Conservation (phyloP, 2,888 invertebrate genomes). For the Orgyia antiqua region DNA sequence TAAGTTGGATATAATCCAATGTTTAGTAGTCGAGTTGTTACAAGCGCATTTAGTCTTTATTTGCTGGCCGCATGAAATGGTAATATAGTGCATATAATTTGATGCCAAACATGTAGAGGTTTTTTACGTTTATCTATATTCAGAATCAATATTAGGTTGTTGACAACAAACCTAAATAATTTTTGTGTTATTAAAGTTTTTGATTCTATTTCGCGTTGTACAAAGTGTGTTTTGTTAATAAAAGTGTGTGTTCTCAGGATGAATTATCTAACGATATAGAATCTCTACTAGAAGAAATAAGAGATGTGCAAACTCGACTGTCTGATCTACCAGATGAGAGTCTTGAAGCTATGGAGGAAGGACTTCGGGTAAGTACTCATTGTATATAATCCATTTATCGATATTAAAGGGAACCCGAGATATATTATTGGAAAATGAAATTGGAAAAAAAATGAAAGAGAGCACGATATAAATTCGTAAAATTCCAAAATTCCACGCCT, state of each 20-base stretch:
- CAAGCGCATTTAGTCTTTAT: slow-evolving; percentile 33
- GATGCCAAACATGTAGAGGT: no score
- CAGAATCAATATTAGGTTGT: no score
- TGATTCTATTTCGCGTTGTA: slow-evolving; percentile 28
- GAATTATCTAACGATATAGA: slow-evolving; percentile 82
- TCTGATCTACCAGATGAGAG: slow-evolving; percentile 83
- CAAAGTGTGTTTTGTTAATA: slow-evolving; percentile 50
- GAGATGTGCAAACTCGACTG: slow-evolving; percentile 82
- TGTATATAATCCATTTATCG: slow-evolving; percentile 33
- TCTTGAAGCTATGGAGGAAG: slow-evolving; percentile 83
- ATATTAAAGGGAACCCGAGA: slow-evolving; percentile 20
- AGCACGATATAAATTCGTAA: no score
- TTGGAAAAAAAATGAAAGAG: slow-evolving; percentile 22
- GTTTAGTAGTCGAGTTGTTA: slow-evolving; percentile 3
- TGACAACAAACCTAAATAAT: no score
- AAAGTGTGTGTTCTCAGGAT: slow-evolving; percentile 77
- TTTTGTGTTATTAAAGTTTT: no score
- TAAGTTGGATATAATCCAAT: slow-evolving; percentile 33
- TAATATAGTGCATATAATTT: slow-evolving; percentile 20
- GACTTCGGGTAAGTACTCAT: slow-evolving; percentile 81
- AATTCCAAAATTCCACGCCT: slow-evolving; percentile 17
- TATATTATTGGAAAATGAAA: no score
- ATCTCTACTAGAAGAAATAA: slow-evolving; percentile 82
- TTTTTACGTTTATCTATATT: no score
- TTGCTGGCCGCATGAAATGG: slow-evolving; percentile 27